phyloP scores from a whole-genome alignment of 1,140 invertebrate genomes.

The Papilio xuthus region DNA sequence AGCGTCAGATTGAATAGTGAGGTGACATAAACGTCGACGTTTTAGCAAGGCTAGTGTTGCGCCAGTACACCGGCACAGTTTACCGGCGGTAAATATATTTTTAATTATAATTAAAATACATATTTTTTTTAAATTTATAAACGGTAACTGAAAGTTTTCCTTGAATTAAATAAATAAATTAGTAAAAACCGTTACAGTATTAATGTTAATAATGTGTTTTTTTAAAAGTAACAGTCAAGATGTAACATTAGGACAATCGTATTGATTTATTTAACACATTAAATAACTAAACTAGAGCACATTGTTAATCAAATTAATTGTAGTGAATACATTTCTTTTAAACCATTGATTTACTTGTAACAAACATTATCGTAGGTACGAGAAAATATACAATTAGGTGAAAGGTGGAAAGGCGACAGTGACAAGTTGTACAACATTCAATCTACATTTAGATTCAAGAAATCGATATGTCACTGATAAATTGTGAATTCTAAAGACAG shows the following conservation, averaged over 20 bases:
- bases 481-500: background rate
- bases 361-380: background rate
- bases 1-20: too few relatives aligned
- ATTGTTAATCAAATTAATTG: constrained; percentile 19
- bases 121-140: background rate
- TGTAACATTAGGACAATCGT: constrained; percentile 18
- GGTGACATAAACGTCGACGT: too few relatives aligned
- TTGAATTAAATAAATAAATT: background rate
- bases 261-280: constrained; percentile 8
- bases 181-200: background rate
- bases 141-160: background rate
- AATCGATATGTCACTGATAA: background rate
- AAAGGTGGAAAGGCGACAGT: constrained; percentile 26
- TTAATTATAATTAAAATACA: background rate
- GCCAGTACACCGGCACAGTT: too few relatives aligned
- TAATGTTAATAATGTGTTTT: background rate
- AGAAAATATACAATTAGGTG: constrained; percentile 5
- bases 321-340: background rate
- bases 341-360: background rate
- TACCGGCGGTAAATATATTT: background rate
- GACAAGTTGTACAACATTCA: constrained; percentile 28
- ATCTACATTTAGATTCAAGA: background rate
- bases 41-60: too few relatives aligned
- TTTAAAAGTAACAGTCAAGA: background rate
- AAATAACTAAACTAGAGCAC: constrained; percentile 30